phyloP scores from a whole-genome alignment of 2,113 vertebrate species.

The Aix galericulata region DNA sequence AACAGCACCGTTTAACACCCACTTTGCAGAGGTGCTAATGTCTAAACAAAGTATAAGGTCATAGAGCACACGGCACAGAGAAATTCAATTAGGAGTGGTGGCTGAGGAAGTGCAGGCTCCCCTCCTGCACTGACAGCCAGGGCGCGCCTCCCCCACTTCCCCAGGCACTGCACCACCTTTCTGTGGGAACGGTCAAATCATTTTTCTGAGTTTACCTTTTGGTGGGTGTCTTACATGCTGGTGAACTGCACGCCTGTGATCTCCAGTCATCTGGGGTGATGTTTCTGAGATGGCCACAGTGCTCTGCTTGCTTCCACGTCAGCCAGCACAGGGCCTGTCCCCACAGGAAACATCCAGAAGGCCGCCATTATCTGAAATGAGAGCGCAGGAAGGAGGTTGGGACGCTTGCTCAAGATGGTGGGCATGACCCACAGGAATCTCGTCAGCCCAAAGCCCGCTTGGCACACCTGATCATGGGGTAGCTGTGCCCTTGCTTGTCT shows the following conservation, averaged over 20 bases:
- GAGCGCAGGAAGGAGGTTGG: not conserved
- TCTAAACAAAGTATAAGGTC: conserved; percentile 16
- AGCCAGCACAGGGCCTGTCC: fast-evolving
- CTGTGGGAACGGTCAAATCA: fast-evolving
- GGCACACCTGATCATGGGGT: too few species aligned
- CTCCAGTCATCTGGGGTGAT: fast-evolving
- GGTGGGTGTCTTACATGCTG: fast-evolving
- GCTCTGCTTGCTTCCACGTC: not conserved
- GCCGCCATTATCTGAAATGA: not conserved
- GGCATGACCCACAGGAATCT: fast-evolving
- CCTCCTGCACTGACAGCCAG: not conserved
- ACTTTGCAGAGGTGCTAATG: conserved; percentile 47
- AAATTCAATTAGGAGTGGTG: not conserved
- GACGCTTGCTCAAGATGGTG: not conserved
- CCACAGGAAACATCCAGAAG: fast-evolving
- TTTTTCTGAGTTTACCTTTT: not conserved
- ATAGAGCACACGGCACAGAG: not conserved
- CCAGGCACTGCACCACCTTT: not conserved
- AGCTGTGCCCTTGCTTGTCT: not conserved
- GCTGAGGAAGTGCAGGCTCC: not conserved
- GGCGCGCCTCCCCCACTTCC: fast-evolving
- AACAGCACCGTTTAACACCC: conserved; percentile 40
- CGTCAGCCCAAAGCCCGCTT: not conserved
- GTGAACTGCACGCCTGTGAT: fast-evolving
- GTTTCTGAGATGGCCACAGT: fast-evolving